phyloP scores from a whole-genome alignment of 2,113 vertebrate genomes.

The Chelonoidis abingdonii region DNA sequence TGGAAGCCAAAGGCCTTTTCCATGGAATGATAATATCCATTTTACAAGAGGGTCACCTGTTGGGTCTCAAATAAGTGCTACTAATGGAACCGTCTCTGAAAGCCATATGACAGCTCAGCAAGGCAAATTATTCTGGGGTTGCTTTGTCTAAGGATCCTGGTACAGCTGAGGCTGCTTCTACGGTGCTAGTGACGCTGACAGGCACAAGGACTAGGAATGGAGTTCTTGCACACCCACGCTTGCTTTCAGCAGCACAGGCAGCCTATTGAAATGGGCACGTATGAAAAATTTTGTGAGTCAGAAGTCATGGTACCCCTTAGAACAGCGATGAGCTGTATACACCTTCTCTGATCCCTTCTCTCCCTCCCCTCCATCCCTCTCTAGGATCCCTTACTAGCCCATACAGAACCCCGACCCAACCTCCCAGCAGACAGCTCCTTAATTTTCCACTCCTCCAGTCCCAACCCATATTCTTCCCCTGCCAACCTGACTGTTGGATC shows the following conservation, averaged over 20 bases:
- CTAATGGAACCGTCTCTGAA: constrained; percentile 8
- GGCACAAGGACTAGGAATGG: background rate
- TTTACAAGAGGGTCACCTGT: constrained; percentile 47
- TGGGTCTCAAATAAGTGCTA: constrained; percentile 47
- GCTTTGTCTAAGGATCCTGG: rapidly evolving
- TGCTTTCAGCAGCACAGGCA: background rate
- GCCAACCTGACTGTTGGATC: background rate
- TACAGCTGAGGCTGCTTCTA: background rate
- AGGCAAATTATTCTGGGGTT: rapidly evolving
- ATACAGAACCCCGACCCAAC: background rate
- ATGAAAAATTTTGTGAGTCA: background rate
- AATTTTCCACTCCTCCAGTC: background rate
- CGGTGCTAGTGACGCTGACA: rapidly evolving
- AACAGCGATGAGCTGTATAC: background rate
- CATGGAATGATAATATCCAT: constrained; percentile 60
- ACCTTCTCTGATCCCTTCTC: background rate
- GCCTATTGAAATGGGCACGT: background rate
- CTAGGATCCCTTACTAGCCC: background rate
- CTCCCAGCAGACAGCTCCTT: background rate
- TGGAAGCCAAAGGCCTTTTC: constrained; percentile 62
- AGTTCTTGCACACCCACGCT: rapidly evolving
- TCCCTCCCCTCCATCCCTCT: too few species aligned
- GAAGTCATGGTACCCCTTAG: background rate
- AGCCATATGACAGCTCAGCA: background rate
- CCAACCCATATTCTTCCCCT: background rate